phyloP scores from a whole-genome alignment of 2,113 vertebrate species.

The Columba janthina region DNA sequence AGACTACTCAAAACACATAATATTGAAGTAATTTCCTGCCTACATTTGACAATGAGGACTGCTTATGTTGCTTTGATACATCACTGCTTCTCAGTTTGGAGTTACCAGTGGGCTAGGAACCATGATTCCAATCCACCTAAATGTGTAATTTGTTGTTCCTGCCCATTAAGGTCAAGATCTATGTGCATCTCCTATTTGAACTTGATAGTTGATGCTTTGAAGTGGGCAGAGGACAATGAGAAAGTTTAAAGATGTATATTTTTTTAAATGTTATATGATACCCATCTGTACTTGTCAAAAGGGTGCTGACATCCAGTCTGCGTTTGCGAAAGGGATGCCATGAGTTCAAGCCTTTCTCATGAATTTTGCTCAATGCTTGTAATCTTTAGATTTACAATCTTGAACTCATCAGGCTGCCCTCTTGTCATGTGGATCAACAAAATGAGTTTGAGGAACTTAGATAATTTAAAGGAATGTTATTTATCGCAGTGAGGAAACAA shows the following conservation, averaged over 20 bases:
- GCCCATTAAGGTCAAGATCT: neutral
- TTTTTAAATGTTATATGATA: neutral
- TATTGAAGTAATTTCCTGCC: neutral
- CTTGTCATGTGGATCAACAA: constrained; percentile 24
- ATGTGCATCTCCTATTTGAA: neutral
- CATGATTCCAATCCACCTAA: neutral
- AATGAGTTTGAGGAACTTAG: constrained; percentile 1
- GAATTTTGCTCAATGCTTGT: constrained; percentile 34
- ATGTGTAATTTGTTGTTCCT: neutral
- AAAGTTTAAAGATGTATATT: neutral
- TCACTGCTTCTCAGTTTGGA: neutral
- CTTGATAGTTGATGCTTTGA: neutral
- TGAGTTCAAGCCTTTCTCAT: constrained; percentile 65
- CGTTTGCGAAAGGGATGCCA: neutral
- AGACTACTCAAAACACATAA: neutral
- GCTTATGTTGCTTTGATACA: neutral
- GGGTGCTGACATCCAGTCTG: neutral
- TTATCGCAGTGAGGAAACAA: constrained; percentile 13
- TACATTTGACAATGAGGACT: neutral
- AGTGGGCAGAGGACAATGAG: neutral
- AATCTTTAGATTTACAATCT: constrained; percentile 57
- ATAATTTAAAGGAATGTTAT: constrained; percentile 48
- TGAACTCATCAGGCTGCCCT: constrained; percentile 24
- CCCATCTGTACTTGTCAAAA: neutral
- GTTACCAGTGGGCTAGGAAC: neutral